Evolutionary conservation across 2,797 vertebrate genomes (phyloP), one percentile per base, ranked within the genome.

Genomic region (Neopelma chrysocephalum): DNA sequence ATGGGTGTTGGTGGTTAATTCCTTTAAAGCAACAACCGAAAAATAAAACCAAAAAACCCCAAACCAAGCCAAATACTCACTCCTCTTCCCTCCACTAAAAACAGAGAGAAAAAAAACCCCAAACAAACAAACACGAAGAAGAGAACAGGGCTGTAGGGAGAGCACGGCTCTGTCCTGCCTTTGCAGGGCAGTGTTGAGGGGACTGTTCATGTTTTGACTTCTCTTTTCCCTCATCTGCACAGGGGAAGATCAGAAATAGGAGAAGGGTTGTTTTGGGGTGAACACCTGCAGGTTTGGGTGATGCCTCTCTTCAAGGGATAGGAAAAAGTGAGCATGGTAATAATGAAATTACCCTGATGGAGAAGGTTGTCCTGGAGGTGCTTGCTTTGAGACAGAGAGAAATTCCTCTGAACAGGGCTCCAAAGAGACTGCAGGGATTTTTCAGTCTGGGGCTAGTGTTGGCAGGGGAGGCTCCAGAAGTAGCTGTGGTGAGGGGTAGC

Each of bases 191-290:
- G n/a, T 83, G 65, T 31, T 62, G 13, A 65, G 36, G 17, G 25
- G 10, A 5, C 47, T 83, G 25, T 17, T 31, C 0, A 0, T 21
- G 31, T 12, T n/a, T 40, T 25, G 23, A 12, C 7, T 42, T 7
- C 29, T 16, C 15, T 72, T 65, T 36, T 19, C 32, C 34, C 18
- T 15, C 31, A 40, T n/a, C 32, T 34, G 57, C 53, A 25, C 20
- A 36, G 13, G 3, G 14, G 7, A 61, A 14, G 15, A 43, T 29
- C 43, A 82, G 38, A 84, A 92, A n/a, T 18, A 14, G 15, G 25
- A 84, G 32, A 61, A 48, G 10, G 3, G 2, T 60, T 77, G n/a
- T 40, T 75, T 42, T 51, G 58, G 10, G 29, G 27, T 62, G 27
- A 84, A 13, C 22, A 75, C 15, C 31, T 75, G n/a, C 0, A 0